phyloP scores from a whole-genome alignment of 2,888 invertebrate species.

The Plutella xylostella region DNA sequence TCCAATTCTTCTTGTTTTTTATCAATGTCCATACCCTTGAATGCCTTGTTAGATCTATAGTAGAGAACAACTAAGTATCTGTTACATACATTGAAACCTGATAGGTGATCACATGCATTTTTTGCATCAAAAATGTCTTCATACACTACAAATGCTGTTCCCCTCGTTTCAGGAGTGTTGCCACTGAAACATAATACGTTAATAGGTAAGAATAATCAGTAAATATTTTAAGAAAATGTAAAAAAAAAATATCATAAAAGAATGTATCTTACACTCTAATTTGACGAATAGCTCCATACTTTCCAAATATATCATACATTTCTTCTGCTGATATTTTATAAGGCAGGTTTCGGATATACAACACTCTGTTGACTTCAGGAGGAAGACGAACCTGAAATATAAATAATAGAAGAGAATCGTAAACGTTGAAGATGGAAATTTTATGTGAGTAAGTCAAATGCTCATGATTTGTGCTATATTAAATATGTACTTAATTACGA shows the following conservation, averaged over 20 bases:
- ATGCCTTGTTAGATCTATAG: constrained; percentile 96
- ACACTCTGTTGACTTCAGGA: constrained; percentile 97
- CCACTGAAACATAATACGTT: constrained; percentile 75
- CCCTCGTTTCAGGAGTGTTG: constrained; percentile 97
- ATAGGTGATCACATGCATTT: constrained; percentile 98
- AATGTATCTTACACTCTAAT: constrained; percentile 86
- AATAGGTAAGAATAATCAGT: background rate
- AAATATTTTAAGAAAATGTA: background rate
- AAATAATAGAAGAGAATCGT: background rate
- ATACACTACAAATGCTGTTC: constrained; percentile 99
- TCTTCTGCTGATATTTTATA: constrained; percentile 99
- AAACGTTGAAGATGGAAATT: background rate
- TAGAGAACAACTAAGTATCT: constrained; percentile 98
- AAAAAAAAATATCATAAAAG: background rate
- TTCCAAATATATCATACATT: constrained; percentile 99
- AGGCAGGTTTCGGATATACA: constrained; percentile 97
- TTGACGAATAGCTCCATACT: constrained; percentile 99
- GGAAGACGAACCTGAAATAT: constrained; percentile 88
- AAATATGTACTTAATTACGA: background rate
- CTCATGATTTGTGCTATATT: constrained; percentile 3
- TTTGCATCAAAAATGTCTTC: constrained; percentile 99
- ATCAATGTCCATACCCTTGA: constrained; percentile 94
- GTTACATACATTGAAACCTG: constrained; percentile 99
- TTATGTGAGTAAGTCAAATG: background rate
- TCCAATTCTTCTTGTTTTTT: constrained; percentile 97